phyloP scores from a whole-genome alignment of 1,140 invertebrate species.

The Metopolophium dirhodum region DNA sequence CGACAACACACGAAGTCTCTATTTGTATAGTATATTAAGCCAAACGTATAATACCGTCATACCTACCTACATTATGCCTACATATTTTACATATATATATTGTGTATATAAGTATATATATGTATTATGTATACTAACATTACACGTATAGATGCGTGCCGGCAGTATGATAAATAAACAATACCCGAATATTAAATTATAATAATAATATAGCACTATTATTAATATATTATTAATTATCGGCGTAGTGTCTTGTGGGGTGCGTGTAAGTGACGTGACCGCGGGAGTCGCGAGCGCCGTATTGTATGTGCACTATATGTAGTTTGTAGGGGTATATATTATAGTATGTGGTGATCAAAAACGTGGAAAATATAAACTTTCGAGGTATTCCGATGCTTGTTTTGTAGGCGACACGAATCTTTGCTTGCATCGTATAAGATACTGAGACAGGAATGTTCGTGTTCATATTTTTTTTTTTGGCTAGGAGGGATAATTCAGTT shows the following conservation, averaged over 20 bases:
- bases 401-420: neutral
- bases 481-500: no score
- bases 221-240: constrained; percentile 22
- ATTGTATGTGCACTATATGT: neutral
- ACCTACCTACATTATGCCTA: neutral
- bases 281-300: neutral
- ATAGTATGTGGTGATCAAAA: neutral
- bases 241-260: neutral
- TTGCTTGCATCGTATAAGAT: neutral
- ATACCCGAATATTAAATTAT: neutral
- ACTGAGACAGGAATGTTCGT: neutral
- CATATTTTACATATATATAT: neutral
- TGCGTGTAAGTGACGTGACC: constrained; percentile 37
- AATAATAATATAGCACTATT: neutral
- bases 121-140: neutral
- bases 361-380: neutral
- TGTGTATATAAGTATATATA: neutral
- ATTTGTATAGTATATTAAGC: neutral
- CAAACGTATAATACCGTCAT: neutral
- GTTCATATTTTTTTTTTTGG: neutral
- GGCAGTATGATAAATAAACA: neutral
- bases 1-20: neutral
- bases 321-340: neutral
- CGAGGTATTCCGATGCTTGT: neutral
- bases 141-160: neutral